Evolutionary conservation across 1,140 invertebrate species (phyloP), one percentile per base, ranked within the genome.

Genomic region (Hylaeus anthracinus): DNA sequence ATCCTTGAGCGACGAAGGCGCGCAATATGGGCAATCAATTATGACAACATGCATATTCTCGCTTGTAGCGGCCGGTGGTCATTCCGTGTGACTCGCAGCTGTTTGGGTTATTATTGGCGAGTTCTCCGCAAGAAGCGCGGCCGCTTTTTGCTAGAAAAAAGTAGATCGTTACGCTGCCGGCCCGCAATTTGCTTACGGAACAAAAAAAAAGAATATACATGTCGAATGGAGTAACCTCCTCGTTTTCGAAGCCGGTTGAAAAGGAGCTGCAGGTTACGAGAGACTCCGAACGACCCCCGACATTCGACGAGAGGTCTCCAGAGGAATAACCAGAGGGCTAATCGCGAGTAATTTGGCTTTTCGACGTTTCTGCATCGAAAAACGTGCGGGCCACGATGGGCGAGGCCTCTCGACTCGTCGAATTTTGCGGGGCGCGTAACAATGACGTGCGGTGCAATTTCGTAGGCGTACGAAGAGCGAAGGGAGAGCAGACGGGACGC

Each of bases 381-480:
- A 72, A n/a, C 26, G 39, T 26, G 15, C 51, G 48, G 56, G 72
- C 48, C 60, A 48, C 69, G 41, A 5, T 9, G 65, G 26, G 43
- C 41, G 26, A 43, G 66, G 53, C 56, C 64, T 41, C 64, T 41
- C 51, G 66, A n/a, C 56, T 56, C 65, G 2, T 75, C 81, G 37
- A 77, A 70, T 39, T 76, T 81, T 76, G 26, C 67, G 66, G 58
- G 61, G 41, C 58, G 56, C 10, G 73, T 9, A 63, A 77, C 70
- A 85, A 41, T 79, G 85, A 81, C 82, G 85, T 87, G 86, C 86
- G 81, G 84, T 83, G 86, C 89, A 90, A 92, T 92, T 91, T 91
- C 89, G 91, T 90, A 89, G 90, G 90, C 90, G 90, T 91, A 90
- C 86, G 79, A 79, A 79, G 83, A 85, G 85, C 86, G 87, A 73